These are phyloP conservation scores for Poicephalus meyeri DNA, from an alignment of 2,113 vertebrate genomes.

Conservation along the genomic window DNA sequence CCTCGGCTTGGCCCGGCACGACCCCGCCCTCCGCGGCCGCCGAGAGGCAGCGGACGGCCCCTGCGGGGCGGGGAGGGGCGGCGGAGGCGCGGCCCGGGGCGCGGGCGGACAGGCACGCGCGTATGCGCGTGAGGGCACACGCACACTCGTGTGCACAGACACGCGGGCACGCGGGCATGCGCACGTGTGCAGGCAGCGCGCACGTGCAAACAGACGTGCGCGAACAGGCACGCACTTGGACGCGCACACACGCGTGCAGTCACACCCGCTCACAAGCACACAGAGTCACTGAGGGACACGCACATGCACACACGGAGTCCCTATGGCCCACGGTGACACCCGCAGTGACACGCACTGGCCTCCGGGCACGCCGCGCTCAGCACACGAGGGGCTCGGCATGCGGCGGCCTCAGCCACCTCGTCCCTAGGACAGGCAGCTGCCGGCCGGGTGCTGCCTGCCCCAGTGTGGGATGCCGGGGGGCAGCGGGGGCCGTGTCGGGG, in stretches of 20 bases:
- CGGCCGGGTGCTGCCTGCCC: not conserved
- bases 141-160: not conserved
- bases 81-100: not conserved
- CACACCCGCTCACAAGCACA: not conserved
- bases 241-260: not conserved
- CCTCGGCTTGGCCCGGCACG: not conserved
- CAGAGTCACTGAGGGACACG: not conserved
- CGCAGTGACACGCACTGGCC: not conserved
- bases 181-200: too few relatives aligned
- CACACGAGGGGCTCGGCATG: not conserved
- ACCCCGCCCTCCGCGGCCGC: not conserved
- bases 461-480: not conserved
- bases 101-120: not conserved
- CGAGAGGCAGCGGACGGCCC: not conserved
- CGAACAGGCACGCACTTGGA: not conserved
- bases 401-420: not conserved
- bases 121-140: not conserved
- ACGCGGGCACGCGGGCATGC: not conserved
- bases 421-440: not conserved
- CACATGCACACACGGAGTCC: accelerated
- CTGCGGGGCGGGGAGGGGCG: not conserved
- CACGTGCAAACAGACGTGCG: not conserved
- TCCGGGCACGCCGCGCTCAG: not conserved
- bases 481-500: not conserved
- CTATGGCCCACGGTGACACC: accelerated